Conservation (phyloP, 2,888 invertebrate genomes). For the Pelosia muscerda region DNA sequence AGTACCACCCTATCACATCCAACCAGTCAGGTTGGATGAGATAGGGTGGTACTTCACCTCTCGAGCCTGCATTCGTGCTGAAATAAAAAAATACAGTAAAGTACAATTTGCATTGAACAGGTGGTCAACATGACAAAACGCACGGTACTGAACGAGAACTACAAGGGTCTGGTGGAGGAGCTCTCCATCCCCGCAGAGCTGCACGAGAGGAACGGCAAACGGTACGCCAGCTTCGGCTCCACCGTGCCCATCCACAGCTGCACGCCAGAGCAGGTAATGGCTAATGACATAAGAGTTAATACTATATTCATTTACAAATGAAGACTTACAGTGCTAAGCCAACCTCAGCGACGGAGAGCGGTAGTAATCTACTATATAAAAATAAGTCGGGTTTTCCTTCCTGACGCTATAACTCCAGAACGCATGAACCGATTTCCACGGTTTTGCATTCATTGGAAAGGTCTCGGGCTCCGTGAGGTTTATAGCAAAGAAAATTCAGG, state of each 20-base stretch:
- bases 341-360: no score
- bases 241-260: slow-evolving; percentile 77
- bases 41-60: background rate
- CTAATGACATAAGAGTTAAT: no score
- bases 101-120: background rate
- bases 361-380: no score
- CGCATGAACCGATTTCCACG: no score
- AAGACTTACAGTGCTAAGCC: no score
- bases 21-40: background rate
- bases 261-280: slow-evolving; percentile 66
- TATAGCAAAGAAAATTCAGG: no score
- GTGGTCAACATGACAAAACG: slow-evolving; percentile 63
- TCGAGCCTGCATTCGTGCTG: background rate
- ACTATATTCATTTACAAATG: no score
- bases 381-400: no score
- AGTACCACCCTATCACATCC: no score
- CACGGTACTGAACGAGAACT: slow-evolving; percentile 70
- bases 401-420: no score
- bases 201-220: slow-evolving; percentile 67
- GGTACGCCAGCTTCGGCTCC: slow-evolving; percentile 68
- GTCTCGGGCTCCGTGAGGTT: no score
- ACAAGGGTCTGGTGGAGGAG: slow-evolving; percentile 76
- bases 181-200: slow-evolving; percentile 73
- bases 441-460: no score
- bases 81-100: background rate